Evolutionary conservation across 2,888 invertebrate species (phyloP).

Genomic region (Drosophila suboccidentalis): DNA sequence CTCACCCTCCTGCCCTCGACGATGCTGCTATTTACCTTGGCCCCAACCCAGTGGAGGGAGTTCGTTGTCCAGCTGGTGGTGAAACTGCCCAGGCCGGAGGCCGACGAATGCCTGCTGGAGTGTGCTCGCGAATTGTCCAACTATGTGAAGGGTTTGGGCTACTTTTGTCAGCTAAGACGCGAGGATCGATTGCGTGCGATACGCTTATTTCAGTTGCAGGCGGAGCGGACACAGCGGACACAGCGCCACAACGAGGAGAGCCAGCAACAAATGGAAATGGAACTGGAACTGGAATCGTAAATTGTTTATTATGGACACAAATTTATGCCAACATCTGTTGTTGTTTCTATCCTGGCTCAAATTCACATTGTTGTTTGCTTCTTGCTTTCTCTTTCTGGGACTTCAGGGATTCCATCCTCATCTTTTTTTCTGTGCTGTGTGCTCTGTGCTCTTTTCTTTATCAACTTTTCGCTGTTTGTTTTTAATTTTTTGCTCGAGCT

Average conservation of each 20-base stretch:
- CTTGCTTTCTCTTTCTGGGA: slow-evolving; percentile 8
- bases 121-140: slow-evolving; percentile 25
- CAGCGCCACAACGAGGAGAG: background rate
- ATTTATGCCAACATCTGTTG: slow-evolving; percentile 77
- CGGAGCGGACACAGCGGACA: slow-evolving; percentile 11
- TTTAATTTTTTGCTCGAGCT: slow-evolving; percentile 75
- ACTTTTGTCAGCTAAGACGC: slow-evolving; percentile 37
- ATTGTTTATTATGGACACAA: slow-evolving; percentile 76
- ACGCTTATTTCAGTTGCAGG: slow-evolving; percentile 41
- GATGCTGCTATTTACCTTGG: slow-evolving; percentile 27
- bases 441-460: slow-evolving; percentile 17
- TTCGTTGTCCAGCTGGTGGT: slow-evolving; percentile 36
- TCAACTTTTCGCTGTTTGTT: slow-evolving; percentile 58
- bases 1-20: slow-evolving; percentile 31
- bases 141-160: slow-evolving; percentile 30
- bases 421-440: background rate
- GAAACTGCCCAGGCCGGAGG: slow-evolving; percentile 45
- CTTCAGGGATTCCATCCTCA: slow-evolving; percentile 1
- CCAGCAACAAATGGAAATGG: background rate
- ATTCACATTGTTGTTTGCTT: slow-evolving; percentile 43
- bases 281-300: slow-evolving; percentile 40
- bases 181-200: slow-evolving; percentile 49
- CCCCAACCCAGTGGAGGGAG: slow-evolving; percentile 44
- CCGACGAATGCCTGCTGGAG: slow-evolving; percentile 37
- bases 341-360: slow-evolving; percentile 47